Evolutionary conservation across 1,140 invertebrate species (phyloP), one percentile per base, ranked within the genome.

Genomic region (Papilio polyxenes): DNA sequence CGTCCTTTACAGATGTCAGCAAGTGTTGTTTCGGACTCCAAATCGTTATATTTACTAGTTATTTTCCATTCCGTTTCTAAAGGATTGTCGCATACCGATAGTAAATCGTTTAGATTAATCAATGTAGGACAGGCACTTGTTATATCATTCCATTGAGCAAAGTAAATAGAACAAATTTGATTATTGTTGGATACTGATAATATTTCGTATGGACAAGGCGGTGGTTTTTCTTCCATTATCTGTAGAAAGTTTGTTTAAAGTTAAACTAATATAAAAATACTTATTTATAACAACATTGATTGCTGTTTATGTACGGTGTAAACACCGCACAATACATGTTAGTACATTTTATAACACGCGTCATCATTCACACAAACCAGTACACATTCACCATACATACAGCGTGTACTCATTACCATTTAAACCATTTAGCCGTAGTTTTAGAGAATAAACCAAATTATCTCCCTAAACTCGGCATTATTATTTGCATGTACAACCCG

Each of bases 151-250:
- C 83, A 84, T 81, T 89, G 79, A 40, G 51, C 86, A 40, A 85
- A 87, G 79, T 89, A 77, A 31, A 81, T 53, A 9, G 83, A 81
- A 72, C 88, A 90, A 23, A 91, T 48, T 17, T 83, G 51, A 7
- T 80, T 81, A 0, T 83, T 65, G 9, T 86, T 83, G 59, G 79
- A 81, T 6, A 87, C 31, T 3, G 87, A 89, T 62, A 87, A 85
- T 75, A 91, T 85, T 87, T 92, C 89, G 62, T 83, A 89, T 6
- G 87, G 86, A 77, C 89, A 92, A 7, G 75, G 83, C 37, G 83
- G 85, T 56, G 82, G 79, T 59, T 82, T 83, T 59, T 89, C 87
- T 82, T 92, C 89, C 40, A 92, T 89, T n/a, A 84, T 81, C 89
- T 90, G 86, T 20, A 77, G 74, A 77, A 23, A 20, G 44, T 48